Percentiles rank a stretch among this genome's conserved stretches.
Conservation (phyloP, 2,113 vertebrate genomes). For the Ploceus nigricollis region DNA sequence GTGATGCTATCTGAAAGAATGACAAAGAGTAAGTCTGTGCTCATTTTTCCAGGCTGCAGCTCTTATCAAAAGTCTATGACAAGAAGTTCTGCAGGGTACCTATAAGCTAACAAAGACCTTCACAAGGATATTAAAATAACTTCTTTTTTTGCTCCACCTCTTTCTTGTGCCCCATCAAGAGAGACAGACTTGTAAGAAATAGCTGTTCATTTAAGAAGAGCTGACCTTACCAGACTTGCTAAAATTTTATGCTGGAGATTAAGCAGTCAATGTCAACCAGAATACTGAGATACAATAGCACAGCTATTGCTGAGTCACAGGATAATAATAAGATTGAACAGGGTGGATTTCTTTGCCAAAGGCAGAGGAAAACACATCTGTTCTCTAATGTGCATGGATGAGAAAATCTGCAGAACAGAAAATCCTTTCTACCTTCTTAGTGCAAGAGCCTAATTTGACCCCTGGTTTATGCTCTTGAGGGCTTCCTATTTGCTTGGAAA, state of each 20-base stretch:
- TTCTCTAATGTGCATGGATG: not conserved
- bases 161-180: not conserved
- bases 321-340: not conserved
- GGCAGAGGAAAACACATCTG: not conserved
- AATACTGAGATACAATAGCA: not conserved
- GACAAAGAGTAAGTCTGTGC: not conserved
- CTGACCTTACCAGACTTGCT: not conserved
- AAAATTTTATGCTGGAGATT: not conserved
- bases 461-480: not conserved
- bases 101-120: not conserved
- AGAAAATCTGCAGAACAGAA: conserved; percentile 2
- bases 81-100: not conserved
- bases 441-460: not conserved
- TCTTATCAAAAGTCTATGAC: not conserved
- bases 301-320: not conserved
- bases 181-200: not conserved
- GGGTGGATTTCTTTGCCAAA: not conserved
- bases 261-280: not conserved
- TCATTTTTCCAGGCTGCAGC: not conserved
- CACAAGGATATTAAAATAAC: not conserved
- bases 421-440: not conserved
- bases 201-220: not conserved
- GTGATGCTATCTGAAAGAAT: not conserved
- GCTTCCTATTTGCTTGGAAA: not conserved
- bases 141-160: not conserved